These are phyloP conservation scores for Oryctes rhinoceros DNA, from an alignment of 1,140 invertebrate species.

Conservation along the genomic window DNA sequence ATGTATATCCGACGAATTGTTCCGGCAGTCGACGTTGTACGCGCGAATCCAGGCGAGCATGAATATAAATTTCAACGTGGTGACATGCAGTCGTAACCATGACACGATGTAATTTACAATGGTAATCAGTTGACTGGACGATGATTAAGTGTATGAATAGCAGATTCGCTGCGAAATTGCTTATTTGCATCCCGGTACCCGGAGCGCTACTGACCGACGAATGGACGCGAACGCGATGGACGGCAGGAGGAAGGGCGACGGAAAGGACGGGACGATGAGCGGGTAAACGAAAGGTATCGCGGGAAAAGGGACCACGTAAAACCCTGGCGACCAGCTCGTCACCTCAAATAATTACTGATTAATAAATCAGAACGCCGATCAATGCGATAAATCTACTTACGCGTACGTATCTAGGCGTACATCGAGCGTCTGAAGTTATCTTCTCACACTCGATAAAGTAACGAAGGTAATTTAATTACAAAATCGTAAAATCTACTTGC, in stretches of 20 bases:
- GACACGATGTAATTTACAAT: conserved; percentile 57
- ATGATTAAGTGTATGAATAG: conserved; percentile 61
- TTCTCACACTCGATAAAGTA: no score
- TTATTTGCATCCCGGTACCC: conserved; percentile 55
- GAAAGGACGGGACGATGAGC: neutral
- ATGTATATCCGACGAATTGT: conserved; percentile 25
- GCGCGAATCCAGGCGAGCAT: conserved; percentile 26
- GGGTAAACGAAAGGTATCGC: neutral
- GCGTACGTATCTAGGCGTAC: neutral
- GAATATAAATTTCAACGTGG: conserved; percentile 39
- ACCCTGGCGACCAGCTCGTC: conserved; percentile 16
- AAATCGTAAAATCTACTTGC: no score
- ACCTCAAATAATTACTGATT: conserved; percentile 33
- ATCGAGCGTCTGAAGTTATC: no score
- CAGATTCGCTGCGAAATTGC: conserved; percentile 57
- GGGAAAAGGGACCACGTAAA: neutral
- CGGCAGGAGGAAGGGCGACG: neutral
- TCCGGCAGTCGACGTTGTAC: conserved; percentile 18
- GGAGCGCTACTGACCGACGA: conserved; percentile 1
- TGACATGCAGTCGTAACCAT: conserved; percentile 46
- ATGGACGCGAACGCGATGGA: neutral
- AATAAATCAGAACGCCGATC: conserved; percentile 12
- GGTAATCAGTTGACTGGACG: conserved; percentile 60
- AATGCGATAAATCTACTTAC: neutral
- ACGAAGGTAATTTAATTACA: no score